phyloP scores from a whole-genome alignment of 2,797 vertebrate species.

The Scomberomorus guttatus region DNA sequence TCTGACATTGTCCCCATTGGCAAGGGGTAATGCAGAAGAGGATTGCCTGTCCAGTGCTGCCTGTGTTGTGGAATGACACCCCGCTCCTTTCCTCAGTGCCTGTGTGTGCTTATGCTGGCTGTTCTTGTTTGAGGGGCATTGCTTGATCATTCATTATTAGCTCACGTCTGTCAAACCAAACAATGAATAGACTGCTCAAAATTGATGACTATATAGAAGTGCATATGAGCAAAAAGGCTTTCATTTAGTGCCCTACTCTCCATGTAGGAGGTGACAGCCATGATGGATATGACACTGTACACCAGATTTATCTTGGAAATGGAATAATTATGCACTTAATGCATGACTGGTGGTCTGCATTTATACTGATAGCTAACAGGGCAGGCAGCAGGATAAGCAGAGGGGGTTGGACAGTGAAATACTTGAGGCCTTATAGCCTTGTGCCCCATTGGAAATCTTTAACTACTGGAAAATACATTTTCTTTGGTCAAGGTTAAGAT shows the following conservation, averaged over 20 bases:
- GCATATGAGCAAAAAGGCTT: slow-evolving; percentile 92
- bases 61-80: slow-evolving; percentile 56
- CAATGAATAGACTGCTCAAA: slow-evolving; percentile 90
- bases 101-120: slow-evolving; percentile 62
- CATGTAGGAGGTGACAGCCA: slow-evolving; percentile 89
- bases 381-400: slow-evolving; percentile 72
- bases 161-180: slow-evolving; percentile 90
- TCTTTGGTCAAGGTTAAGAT: slow-evolving; percentile 85
- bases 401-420: slow-evolving; percentile 71
- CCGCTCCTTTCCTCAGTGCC: slow-evolving; percentile 25
- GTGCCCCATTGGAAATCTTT: slow-evolving; percentile 78
- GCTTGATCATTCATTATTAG: slow-evolving; percentile 90
- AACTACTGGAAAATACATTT: slow-evolving; percentile 83
- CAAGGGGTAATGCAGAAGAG: slow-evolving; percentile 60
- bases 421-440: slow-evolving; percentile 65
- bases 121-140: slow-evolving; percentile 84
- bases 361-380: slow-evolving; percentile 90
- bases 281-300: slow-evolving; percentile 93
- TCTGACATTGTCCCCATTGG: slow-evolving; percentile 73
- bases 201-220: slow-evolving; percentile 94
- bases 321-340: slow-evolving; percentile 93
- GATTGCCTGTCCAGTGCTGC: slow-evolving; percentile 57
- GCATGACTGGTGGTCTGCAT: slow-evolving; percentile 91
- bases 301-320: slow-evolving; percentile 96
- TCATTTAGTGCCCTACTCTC: slow-evolving; percentile 91